These are phyloP conservation scores for Tethya wilhelma DNA, from an alignment of 37 sponge, comb jelly and placozoan species.

Conservation along the genomic window DNA sequence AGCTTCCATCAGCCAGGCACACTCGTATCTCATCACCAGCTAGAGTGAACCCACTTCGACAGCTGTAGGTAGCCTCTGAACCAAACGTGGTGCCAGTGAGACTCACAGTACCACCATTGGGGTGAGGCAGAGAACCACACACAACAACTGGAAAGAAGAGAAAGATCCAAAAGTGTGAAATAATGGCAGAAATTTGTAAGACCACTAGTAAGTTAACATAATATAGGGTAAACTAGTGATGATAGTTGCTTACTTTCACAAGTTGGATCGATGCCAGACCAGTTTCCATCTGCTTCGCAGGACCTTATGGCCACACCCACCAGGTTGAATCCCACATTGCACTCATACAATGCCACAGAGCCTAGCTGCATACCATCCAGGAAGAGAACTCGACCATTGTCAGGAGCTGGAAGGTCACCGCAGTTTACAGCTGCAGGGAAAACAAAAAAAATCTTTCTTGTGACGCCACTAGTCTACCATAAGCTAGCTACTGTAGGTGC, in stretches of 20 bases:
- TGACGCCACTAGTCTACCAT: background rate
- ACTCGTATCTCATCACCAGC: conserved; percentile 14
- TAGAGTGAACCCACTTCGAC: conserved; percentile 21
- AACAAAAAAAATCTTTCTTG: background rate
- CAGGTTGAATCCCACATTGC: conserved; percentile 38
- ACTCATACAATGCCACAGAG: conserved; percentile 43
- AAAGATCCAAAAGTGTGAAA: background rate
- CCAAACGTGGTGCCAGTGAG: conserved; percentile 8
- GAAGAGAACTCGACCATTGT: conserved; percentile 29
- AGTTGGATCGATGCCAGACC: conserved; percentile 44
- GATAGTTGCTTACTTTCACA: conserved; percentile 32
- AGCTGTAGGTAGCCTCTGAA: conserved; percentile 34
- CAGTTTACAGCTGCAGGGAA: conserved; percentile 56
- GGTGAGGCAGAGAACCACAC: conserved; percentile 43
- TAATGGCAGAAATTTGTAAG: background rate
- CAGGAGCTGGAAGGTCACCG: conserved; percentile 33
- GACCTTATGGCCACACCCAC: conserved; percentile 2
- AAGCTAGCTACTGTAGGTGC: no score
- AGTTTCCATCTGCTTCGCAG: conserved; percentile 47
- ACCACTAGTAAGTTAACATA: no score
- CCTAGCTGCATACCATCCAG: conserved; percentile 28
- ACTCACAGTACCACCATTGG: conserved; percentile 20
- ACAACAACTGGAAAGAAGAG: conserved; percentile 22
- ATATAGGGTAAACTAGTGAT: background rate
- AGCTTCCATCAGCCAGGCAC: conserved; percentile 41